phyloP scores from a whole-genome alignment of 2,113 vertebrate genomes.

The Mesocricetus auratus region DNA sequence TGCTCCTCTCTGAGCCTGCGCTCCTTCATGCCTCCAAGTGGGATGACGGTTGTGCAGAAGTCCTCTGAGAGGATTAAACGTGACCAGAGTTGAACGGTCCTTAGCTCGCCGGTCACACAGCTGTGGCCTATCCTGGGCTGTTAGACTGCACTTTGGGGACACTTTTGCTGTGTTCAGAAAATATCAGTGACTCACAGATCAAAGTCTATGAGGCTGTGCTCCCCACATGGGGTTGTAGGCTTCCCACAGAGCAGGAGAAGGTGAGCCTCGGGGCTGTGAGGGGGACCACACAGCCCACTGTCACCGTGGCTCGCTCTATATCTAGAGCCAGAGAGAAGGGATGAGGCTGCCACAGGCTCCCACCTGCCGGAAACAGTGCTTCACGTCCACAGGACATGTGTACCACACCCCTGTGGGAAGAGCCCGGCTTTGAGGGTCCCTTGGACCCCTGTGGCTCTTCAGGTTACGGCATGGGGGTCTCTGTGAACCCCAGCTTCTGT shows the following conservation, averaged over 20 bases:
- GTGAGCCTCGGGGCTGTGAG: neutral
- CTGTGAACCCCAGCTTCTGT: neutral
- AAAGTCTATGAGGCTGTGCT: neutral
- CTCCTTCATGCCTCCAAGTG: neutral
- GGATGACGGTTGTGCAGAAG: neutral
- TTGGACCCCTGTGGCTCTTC: no score
- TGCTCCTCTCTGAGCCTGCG: neutral
- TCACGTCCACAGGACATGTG: no score
- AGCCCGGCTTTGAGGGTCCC: no score
- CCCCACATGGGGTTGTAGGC: neutral
- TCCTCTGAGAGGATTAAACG: neutral
- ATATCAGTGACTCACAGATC: neutral
- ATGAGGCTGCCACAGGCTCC: neutral
- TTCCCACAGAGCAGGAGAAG: neutral
- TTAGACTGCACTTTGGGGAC: neutral
- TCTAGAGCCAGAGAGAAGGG: neutral
- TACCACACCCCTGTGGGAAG: neutral
- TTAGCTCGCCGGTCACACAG: accelerated
- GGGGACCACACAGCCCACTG: neutral
- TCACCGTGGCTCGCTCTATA: neutral
- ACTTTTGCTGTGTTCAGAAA: neutral
- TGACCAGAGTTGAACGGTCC: accelerated
- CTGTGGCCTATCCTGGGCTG: neutral
- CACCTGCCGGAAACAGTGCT: neutral
- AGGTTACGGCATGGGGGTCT: neutral